phyloP scores from a whole-genome alignment of 2,113 vertebrate genomes.

The Ophiodon elongatus region DNA sequence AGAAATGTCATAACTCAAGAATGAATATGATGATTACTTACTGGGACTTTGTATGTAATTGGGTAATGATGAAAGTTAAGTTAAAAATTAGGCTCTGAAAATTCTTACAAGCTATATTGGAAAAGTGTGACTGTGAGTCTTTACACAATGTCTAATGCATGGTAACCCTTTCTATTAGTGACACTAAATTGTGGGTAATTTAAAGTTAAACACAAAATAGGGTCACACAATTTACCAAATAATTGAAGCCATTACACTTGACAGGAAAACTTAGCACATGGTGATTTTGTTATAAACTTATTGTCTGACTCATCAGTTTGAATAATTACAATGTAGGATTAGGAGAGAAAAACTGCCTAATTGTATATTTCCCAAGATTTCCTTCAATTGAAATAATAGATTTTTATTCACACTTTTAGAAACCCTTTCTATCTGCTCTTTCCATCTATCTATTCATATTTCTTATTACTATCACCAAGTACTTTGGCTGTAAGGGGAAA shows the following conservation, averaged over 20 bases:
- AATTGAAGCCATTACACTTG: constrained; percentile 28
- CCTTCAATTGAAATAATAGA: neutral
- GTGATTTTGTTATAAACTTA: constrained; percentile 22
- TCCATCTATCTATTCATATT: neutral
- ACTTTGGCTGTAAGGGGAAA: neutral
- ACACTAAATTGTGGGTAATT: constrained; percentile 16
- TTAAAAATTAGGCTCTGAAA: neutral
- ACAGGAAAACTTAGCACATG: constrained; percentile 20
- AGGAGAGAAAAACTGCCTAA: neutral
- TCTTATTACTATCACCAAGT: neutral
- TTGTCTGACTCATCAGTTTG: constrained; percentile 26
- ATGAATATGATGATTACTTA: neutral
- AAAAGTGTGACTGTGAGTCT: neutral
- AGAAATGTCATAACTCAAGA: neutral
- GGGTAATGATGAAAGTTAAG: too few relatives aligned
- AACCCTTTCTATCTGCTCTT: neutral
- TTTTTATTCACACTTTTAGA: neutral
- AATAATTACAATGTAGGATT: constrained; percentile 13
- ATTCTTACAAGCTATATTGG: neutral
- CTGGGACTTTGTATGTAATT: too few relatives aligned
- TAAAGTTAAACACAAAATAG: constrained; percentile 11
- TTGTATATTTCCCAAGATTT: too few relatives aligned
- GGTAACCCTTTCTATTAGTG: constrained; percentile 16
- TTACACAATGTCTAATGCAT: neutral
- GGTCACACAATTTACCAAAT: constrained; percentile 16